Percentiles rank a stretch among this genome's conserved stretches.
Evolutionary conservation across 2,888 invertebrate species (phyloP).

Genomic region (Escarpia spicata): DNA sequence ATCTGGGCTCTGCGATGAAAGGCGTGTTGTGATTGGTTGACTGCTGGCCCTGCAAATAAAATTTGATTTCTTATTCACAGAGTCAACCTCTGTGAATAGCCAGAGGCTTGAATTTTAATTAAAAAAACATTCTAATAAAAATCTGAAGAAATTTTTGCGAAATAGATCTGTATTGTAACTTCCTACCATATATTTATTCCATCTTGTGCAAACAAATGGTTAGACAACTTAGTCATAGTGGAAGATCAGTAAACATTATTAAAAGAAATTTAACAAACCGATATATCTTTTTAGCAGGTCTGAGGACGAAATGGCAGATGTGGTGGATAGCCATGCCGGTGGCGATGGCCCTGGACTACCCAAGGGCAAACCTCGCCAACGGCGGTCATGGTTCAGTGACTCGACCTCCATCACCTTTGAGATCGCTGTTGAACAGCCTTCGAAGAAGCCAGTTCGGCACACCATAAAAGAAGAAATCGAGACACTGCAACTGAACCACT

Average conservation of each 20-base stretch:
- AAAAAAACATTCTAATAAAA: too few species aligned
- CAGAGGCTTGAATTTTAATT: too few species aligned
- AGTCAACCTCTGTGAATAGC: too few species aligned
- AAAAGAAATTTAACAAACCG: neutral
- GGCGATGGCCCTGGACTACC: neutral
- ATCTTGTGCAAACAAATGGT: too few species aligned
- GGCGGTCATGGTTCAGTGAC: constrained; percentile 18
- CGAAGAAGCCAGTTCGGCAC: neutral
- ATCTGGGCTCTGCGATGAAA: too few species aligned
- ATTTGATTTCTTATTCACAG: too few species aligned
- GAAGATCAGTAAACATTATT: neutral
- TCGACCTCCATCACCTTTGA: constrained; percentile 37
- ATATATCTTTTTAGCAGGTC: neutral
- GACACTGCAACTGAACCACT: constrained; percentile 59
- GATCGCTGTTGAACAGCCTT: constrained; percentile 46
- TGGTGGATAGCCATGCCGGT: neutral
- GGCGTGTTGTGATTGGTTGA: too few species aligned
- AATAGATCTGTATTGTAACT: too few species aligned
- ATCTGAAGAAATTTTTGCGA: too few species aligned
- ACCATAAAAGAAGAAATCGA: constrained; percentile 44
- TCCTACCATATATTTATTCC: too few species aligned
- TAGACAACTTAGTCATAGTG: neutral
- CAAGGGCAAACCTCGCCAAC: neutral
- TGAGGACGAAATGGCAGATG: neutral
- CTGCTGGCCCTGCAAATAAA: too few species aligned